A percentile compares a stretch with the other conserved stretches of the same genome.
Conservation (phyloP, 2,113 vertebrate species). For the Daboia siamensis region DNA sequence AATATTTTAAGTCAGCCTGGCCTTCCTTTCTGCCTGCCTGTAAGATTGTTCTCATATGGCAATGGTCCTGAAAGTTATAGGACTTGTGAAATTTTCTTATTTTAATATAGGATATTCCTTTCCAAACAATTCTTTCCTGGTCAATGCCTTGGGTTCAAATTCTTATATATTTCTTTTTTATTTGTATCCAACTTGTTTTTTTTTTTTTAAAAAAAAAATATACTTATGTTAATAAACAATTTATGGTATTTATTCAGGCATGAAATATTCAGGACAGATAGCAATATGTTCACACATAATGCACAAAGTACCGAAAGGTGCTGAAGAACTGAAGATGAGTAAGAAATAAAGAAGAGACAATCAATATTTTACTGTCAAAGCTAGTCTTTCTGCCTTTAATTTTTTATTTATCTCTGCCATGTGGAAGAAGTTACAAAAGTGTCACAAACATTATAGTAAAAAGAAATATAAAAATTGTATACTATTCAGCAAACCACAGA, state of each 20-base stretch:
- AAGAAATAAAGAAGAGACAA: neutral
- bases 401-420: conserved; percentile 9
- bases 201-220: neutral
- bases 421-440: conserved; percentile 5
- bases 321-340: neutral
- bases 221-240: neutral
- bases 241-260: neutral
- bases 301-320: neutral
- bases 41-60: neutral
- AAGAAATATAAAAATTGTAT: conserved; percentile 18
- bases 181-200: neutral
- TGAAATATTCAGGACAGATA: neutral
- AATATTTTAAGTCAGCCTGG: neutral
- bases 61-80: neutral
- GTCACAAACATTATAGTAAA: neutral
- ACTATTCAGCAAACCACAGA: conserved; percentile 8
- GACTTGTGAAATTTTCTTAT: neutral
- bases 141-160: neutral
- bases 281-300: neutral
- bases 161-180: neutral
- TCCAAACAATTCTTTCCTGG: neutral
- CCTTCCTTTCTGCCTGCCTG: neutral
- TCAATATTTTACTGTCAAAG: neutral
- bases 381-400: neutral
- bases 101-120: neutral